Base-by-base conservation (phyloP, 2,797 vertebrate species). In the Sebastes itinus region DNA sequence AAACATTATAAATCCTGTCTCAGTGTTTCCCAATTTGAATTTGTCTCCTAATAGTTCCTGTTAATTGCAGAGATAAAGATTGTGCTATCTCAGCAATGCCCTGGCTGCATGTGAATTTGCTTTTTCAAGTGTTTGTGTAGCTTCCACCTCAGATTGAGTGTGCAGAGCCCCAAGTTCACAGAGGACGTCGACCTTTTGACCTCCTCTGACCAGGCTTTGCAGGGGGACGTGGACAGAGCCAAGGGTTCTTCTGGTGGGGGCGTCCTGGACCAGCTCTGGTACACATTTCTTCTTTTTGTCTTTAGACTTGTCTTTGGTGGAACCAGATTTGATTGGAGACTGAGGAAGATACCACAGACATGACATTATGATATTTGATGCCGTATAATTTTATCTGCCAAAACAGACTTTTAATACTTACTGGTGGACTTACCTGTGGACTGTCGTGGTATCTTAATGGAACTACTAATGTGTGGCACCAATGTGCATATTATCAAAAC, bases 161-260 rank as follows among this genome's bases (percentile, higher is more conserved):
- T 85, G 73, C 72, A 94, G 61, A 11, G 73, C 55, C 6, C 95
- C 95, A 4, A 97, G 93, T 83, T 96, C 85, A 82, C 97, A 97
- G 42, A 96, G 61, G 0, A 89, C 60, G 18, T 92, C 58, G 35
- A 97, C 86, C 9, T 81, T 55, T 0, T 89, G 54, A 27, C 92
- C 75, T 0, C 96, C 95, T 0, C 71, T 84, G 13, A 97, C 58
- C 70, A 98, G 84, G n/a, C 85, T 75, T 20, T 96, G 94, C 63
- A 98, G 87, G 6, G 72, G 61, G 49, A 98, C 77, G 2, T 75
- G 84, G 14, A 32, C 61, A 0, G 91, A 93, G 14, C 94, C 95
- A 35, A 98, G 87, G 46, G 79, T 90, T 23, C 62, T 95, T 76
- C 66, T 76, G 80, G 96, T 13, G 0, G 97, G 96, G 0, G 94